Conservation (phyloP, 1,140 invertebrate genomes). For the Cataglyphis hispanica region DNA sequence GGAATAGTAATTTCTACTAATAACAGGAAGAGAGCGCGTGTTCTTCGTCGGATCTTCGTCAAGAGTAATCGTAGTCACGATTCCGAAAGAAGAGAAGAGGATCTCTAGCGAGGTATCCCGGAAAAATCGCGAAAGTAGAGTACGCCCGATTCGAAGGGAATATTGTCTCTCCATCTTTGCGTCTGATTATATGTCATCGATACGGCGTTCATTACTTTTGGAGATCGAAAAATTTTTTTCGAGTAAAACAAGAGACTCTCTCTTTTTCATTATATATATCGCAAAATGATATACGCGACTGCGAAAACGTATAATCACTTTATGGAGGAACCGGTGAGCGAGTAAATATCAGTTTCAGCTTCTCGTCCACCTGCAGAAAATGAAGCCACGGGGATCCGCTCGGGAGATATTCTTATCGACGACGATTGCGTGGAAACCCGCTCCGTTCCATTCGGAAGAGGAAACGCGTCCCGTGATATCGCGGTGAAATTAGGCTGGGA, state of each 20-base stretch:
- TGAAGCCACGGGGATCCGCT: not conserved
- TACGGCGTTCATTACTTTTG: not conserved
- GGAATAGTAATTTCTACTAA: constrained; percentile 64
- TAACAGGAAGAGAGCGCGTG: constrained; percentile 56
- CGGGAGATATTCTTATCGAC: constrained; percentile 25
- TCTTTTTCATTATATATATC: not conserved
- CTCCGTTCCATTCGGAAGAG: not conserved
- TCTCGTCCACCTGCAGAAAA: not conserved
- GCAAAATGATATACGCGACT: not conserved
- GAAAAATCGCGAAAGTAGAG: constrained; percentile 32
- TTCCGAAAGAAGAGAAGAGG: not conserved
- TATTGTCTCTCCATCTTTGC: not conserved
- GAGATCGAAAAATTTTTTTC: not conserved
- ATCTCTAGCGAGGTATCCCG: not conserved
- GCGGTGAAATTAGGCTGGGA: constrained; percentile 65
- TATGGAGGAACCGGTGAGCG: not conserved
- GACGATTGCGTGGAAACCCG: constrained; percentile 23
- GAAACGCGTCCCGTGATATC: not conserved
- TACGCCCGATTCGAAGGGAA: not conserved
- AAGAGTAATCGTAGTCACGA: not conserved
- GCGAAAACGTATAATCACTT: constrained; percentile 18
- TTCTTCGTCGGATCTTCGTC: not conserved
- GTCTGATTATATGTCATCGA: constrained; percentile 19
- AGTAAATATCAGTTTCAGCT: constrained; percentile 28
- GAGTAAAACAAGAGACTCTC: not conserved